Evolutionary conservation across 35 echinoderm and acorn worm species (phyloP).

Genomic region (Heliocidaris tuberculata): DNA sequence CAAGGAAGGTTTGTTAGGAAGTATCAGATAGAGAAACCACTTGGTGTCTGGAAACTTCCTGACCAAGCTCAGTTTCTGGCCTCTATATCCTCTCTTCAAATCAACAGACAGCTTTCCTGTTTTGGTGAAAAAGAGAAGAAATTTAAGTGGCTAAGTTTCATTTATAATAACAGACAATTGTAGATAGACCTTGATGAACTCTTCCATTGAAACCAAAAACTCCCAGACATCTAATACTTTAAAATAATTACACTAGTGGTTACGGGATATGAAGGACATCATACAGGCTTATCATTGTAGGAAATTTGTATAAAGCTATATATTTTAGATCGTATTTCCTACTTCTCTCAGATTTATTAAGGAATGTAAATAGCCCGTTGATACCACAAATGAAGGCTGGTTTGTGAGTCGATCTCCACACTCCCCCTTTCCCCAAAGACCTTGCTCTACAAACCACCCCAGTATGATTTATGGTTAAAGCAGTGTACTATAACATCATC

Average conservation of each 20-base stretch:
- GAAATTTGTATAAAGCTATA: not conserved
- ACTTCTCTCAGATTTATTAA: not conserved
- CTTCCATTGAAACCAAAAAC: not conserved
- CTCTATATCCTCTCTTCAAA: not conserved
- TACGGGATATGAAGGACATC: not conserved
- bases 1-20: not conserved
- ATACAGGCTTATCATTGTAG: not conserved
- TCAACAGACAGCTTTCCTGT: not conserved
- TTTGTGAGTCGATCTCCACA: not conserved
- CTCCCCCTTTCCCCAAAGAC: not conserved
- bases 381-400: not conserved
- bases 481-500: not conserved
- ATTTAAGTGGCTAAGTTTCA: not conserved
- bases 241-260: not conserved
- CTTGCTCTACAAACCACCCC: not conserved
- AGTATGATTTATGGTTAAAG: not conserved
- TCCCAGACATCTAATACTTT: not conserved
- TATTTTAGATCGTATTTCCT: not conserved
- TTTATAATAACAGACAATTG: not conserved
- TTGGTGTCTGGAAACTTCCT: conserved; percentile 2
- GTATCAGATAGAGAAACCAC: conserved; percentile 1
- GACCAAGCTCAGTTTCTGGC: not conserved
- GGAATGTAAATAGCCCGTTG: not conserved
- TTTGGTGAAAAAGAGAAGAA: not conserved
- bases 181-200: not conserved